A percentile compares a stretch with the other conserved stretches of the same genome.
These are phyloP conservation scores for Clarias fuscus DNA, from an alignment of 2,797 vertebrate genomes.

Conservation along the genomic window DNA sequence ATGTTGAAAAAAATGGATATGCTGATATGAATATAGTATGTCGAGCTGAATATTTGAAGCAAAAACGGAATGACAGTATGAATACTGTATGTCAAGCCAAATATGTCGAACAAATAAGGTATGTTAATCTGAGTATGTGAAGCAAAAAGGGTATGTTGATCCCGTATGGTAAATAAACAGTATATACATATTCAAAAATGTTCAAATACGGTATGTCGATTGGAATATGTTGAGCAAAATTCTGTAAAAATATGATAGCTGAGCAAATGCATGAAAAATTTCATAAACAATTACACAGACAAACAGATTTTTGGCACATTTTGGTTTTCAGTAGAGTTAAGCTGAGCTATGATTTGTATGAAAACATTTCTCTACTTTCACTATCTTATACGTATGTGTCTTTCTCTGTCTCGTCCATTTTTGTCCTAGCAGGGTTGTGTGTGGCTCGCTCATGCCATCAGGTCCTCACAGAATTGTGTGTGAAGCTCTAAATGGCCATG, in stretches of 20 bases:
- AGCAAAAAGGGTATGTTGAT: too few species aligned
- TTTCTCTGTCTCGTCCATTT: background rate
- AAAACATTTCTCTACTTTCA: constrained; percentile 5
- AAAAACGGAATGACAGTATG: too few species aligned
- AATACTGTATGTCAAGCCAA: too few species aligned
- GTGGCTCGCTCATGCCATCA: constrained; percentile 9
- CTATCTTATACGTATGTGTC: background rate
- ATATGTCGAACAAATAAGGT: too few species aligned
- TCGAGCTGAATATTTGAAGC: too few species aligned
- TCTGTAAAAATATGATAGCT: background rate
- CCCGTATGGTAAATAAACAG: too few species aligned
- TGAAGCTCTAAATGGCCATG: constrained; percentile 50
- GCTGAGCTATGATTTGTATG: constrained; percentile 3
- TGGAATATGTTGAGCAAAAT: background rate
- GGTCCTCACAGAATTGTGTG: constrained; percentile 34
- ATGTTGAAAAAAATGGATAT: too few species aligned
- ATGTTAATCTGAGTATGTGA: too few species aligned
- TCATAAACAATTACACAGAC: constrained; percentile 52
- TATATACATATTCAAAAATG: too few species aligned
- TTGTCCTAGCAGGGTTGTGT: constrained; percentile 3
- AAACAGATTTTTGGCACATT: constrained; percentile 48
- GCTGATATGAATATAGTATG: too few species aligned
- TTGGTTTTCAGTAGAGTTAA: background rate
- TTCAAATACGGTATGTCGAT: too few species aligned
- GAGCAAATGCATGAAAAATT: background rate